Evolutionary conservation across 1,140 invertebrate species (phyloP).

Genomic region (Magallana angulata): DNA sequence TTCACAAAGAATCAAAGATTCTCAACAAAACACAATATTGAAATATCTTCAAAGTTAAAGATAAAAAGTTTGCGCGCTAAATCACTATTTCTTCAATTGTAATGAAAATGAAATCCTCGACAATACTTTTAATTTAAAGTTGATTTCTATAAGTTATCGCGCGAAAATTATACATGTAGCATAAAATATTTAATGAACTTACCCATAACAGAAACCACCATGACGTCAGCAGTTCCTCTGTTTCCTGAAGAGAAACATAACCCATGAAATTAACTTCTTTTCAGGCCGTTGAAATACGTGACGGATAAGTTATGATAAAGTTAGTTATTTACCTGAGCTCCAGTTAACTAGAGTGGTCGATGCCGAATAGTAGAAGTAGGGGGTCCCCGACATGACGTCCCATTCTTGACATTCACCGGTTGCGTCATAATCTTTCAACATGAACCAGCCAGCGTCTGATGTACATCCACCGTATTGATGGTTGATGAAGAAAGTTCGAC

Average conservation of each 20-base stretch:
- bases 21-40: too few species aligned
- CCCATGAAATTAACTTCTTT: neutral
- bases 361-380: conserved; percentile 45
- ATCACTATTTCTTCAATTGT: too few species aligned
- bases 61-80: too few species aligned
- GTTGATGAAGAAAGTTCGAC: conserved; percentile 47
- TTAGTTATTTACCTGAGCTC: neutral
- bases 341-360: conserved; percentile 27
- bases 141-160: too few species aligned
- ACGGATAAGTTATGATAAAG: too few species aligned
- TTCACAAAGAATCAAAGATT: too few species aligned
- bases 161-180: too few species aligned
- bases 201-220: conserved; percentile 49
- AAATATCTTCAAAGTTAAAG: too few species aligned
- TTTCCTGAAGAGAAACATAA: conserved; percentile 42
- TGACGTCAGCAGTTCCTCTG: conserved; percentile 31
- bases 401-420: conserved; percentile 34
- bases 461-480: conserved; percentile 42
- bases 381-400: conserved; percentile 29
- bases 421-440: conserved; percentile 52
- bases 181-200: neutral
- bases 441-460: conserved; percentile 42
- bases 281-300: too few species aligned
- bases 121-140: too few species aligned
- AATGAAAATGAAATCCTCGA: too few species aligned